Evolutionary conservation across 2,113 vertebrate genomes (phyloP), one percentile per base, ranked within the genome.

Genomic region (Misgurnus mizolepis): DNA sequence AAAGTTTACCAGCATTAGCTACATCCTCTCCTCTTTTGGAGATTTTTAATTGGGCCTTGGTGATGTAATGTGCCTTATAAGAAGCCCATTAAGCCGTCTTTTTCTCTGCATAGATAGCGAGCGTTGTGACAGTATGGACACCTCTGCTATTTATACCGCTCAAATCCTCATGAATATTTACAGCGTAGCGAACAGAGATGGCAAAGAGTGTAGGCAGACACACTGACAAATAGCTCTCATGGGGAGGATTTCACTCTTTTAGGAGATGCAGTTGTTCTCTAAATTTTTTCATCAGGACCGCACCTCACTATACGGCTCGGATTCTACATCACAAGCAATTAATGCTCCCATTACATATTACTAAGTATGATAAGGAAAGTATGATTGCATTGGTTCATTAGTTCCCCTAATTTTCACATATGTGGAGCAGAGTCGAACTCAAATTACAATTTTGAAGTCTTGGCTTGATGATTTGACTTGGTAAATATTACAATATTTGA

Each of bases 81-180:
- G 93, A 93, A 93, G 89, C 91, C 89, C 89, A 92, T 92, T 93
- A 93, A 92, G 91, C 89, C 81, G 41, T 86, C 67, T 82, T 82
- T 76, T 89, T 77, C 67, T 66, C 45, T 92, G 89, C 89, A 88
- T 91, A 92, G 93, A 93, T 93, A 90, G 91, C 91, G 89, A 90
- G 91, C 84, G 89, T 91, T 90, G 88, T 90, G 88, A 90, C 88
- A 92, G 92, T 90, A 89, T 91, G 91, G 92, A 93, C 92, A 93
- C 91, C 92, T 93, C 89, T 86, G 90, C 92, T 94, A 94, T 93
- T 93, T 93, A 93, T 94, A 94, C 92, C 89, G 76, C 91, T 87
- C 88, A 93, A 94, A 94, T 94, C 93, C 92, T 94, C 93, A 93
- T 93, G 93, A 93, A 94, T 94, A 93, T 94, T 93, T 92, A 93